Percentiles rank a stretch among this genome's conserved stretches.
These are phyloP conservation scores for Pedetes capensis DNA, from an alignment of 2,113 vertebrate genomes.

Conservation along the genomic window DNA sequence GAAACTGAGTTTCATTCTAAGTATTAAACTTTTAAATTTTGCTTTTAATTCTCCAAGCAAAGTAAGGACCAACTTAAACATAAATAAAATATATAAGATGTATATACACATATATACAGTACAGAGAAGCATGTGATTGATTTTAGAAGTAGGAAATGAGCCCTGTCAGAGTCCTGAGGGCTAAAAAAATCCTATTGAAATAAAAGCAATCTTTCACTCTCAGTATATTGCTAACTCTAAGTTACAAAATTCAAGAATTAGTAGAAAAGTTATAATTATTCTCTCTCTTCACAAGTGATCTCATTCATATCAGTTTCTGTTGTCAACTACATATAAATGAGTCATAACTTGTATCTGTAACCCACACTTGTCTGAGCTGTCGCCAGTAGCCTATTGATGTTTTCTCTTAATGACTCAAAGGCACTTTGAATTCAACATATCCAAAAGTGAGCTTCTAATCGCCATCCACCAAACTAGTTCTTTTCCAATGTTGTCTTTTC, in stretches of 20 bases:
- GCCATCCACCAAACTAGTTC: background rate
- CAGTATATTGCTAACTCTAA: background rate
- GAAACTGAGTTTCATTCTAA: constrained; percentile 14
- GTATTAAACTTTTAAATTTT: background rate
- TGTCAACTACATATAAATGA: background rate
- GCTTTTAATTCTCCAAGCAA: background rate
- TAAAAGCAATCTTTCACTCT: background rate
- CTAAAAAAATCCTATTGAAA: background rate
- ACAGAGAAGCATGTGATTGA: background rate
- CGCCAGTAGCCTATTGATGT: background rate
- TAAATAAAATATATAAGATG: background rate
- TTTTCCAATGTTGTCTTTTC: background rate
- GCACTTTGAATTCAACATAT: background rate
- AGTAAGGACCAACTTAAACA: background rate
- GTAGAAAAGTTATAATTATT: background rate
- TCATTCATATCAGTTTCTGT: background rate
- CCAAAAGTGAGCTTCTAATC: background rate
- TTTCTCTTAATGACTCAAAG: background rate
- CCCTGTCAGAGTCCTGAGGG: background rate
- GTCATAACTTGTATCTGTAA: background rate
- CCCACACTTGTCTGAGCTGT: background rate
- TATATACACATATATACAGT: background rate
- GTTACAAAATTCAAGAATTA: constrained; percentile 6
- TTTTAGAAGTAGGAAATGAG: constrained; percentile 14
- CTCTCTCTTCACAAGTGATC: background rate